These are phyloP conservation scores for Asteroscopus sphinx DNA, from an alignment of 2,888 invertebrate species.

Conservation along the genomic window DNA sequence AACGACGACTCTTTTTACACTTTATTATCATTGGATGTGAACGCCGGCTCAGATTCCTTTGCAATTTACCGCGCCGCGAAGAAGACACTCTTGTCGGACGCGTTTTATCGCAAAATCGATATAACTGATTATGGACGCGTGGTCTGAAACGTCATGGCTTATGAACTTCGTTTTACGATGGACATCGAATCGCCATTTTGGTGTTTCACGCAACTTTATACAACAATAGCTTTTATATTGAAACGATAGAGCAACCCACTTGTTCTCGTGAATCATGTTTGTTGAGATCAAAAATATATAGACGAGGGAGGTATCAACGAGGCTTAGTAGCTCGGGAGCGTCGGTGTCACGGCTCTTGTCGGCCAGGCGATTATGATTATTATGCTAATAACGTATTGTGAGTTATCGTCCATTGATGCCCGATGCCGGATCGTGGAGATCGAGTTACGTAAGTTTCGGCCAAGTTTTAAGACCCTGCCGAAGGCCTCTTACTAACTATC, in stretches of 20 bases:
- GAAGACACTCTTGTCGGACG: conserved; percentile 79
- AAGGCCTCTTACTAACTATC: conserved; percentile 88
- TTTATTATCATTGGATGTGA: conserved; percentile 90
- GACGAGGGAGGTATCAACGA: conserved; percentile 31
- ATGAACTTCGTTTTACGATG: conserved; percentile 82
- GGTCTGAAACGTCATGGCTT: conserved; percentile 79
- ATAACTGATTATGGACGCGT: conserved; percentile 80
- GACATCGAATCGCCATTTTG: conserved; percentile 72
- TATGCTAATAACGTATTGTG: conserved; percentile 87
- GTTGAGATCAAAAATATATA: conserved; percentile 37
- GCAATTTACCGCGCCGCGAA: conserved; percentile 81
- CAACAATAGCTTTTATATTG: conserved; percentile 53
- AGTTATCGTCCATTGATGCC: conserved; percentile 81
- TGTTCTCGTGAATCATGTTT: conserved; percentile 22
- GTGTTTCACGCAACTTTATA: conserved; percentile 59
- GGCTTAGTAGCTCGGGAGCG: conserved; percentile 30
- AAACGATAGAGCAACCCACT: conserved; percentile 35
- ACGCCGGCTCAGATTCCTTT: conserved; percentile 86
- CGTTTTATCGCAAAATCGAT: conserved; percentile 86
- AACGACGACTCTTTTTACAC: conserved; percentile 89
- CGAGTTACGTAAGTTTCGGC: conserved; percentile 86
- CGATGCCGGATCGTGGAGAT: conserved; percentile 80
- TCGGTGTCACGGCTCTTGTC: conserved; percentile 42
- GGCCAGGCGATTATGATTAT: conserved; percentile 73
- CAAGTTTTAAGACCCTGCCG: conserved; percentile 88